Base-by-base conservation (phyloP, 2,888 invertebrate species). In the Tyria jacobaeae region DNA sequence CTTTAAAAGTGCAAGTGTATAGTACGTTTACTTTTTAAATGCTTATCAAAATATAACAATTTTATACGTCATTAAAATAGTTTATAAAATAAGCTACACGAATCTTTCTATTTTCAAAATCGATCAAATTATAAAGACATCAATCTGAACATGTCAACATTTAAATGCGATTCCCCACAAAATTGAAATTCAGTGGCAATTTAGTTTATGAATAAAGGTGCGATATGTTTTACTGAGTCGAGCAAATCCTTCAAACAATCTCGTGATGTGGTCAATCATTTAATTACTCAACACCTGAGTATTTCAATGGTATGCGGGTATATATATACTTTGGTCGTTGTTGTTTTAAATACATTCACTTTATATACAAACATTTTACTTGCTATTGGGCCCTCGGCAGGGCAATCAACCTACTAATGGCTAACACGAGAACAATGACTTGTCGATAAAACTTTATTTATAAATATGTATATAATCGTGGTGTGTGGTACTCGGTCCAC, bases 331-430 rank as follows among this genome's bases (percentile, higher is more conserved):
- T 34, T 27, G 44, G 3, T n/a, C 35, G 37, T 25, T 31, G 17
- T 44, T 47, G 61, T 56, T 61, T 61, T 52, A 61, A 61, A 61
- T 56, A 61, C 44, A 37, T 52, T 59, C 14, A 7, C 24, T 60
- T 50, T 37, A 50, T 41, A 50, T 50, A 51, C 50, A 61, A 50
- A 51, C 56, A 60, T 39, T 17, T 39, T 21, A 27, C 47, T 52
- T 41, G 15, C n/a, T 25, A 25, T 24, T 39, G 37, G 25, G 44
- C 25, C 6, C 39, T 39, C 5, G 7, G 21, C 57, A 57, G 41
- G 52, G 59, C 51, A 21, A 39, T 60, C 60, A 17, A 55, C 54
- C 52, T 47, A 5, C 27, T 39, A 39, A 57, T 50, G 39, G 50
- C 39, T 57, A 39, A 17, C 17, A 14, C n/a, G 17, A 37, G 50